phyloP scores from a whole-genome alignment of 2,797 vertebrate species.

The Gorsachius magnificus region DNA sequence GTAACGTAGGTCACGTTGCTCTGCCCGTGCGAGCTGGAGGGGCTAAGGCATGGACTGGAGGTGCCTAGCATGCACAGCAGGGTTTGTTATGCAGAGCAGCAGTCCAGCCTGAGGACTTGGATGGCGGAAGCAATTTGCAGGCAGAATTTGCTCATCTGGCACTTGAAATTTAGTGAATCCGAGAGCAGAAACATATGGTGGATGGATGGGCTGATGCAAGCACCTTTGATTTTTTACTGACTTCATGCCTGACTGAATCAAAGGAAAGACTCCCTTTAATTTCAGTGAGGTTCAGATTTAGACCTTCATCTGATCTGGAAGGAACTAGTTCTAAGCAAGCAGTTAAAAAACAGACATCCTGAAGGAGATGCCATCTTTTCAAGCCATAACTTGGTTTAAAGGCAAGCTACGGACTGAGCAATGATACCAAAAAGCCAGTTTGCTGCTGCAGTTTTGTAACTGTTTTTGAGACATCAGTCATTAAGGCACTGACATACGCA shows the following conservation, averaged over 20 bases:
- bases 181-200: not conserved
- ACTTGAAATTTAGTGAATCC: not conserved
- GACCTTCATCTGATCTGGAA: not conserved
- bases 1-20: fast-evolving
- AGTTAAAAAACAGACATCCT: not conserved
- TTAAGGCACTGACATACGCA: not conserved
- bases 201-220: not conserved
- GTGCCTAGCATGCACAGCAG: fast-evolving
- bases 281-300: not conserved
- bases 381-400: not conserved
- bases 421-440: not conserved
- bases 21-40: fast-evolving
- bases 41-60: fast-evolving
- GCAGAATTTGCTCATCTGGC: not conserved
- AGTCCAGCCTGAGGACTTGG: not conserved
- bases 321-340: not conserved
- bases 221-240: not conserved
- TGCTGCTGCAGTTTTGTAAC: not conserved
- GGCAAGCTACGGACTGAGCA: fast-evolving
- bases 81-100: not conserved
- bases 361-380: not conserved
- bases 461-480: not conserved
- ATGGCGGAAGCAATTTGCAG: not conserved
- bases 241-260: not conserved
- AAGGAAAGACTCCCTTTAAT: not conserved